These are phyloP conservation scores for Gortyna flavago DNA, from an alignment of 2,888 invertebrate genomes.

Conservation along the genomic window DNA sequence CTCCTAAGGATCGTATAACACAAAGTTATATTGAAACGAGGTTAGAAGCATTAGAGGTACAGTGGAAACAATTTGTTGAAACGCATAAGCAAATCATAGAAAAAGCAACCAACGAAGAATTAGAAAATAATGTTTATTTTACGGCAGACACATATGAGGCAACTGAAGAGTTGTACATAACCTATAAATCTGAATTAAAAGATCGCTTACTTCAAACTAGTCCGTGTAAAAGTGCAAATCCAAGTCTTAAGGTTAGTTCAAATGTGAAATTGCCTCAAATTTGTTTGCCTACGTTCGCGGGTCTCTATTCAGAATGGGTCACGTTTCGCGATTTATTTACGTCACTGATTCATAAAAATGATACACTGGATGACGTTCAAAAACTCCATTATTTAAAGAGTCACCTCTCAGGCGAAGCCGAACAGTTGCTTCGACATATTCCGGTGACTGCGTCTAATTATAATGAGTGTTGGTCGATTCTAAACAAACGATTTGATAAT, in stretches of 20 bases:
- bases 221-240: neutral
- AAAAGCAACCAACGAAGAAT: neutral
- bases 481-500: conserved; percentile 4
- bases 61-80: conserved; percentile 3
- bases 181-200: neutral
- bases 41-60: neutral
- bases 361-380: too few species aligned
- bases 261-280: neutral
- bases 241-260: neutral
- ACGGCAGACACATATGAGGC: neutral
- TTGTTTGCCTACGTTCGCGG: neutral
- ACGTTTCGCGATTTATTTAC: neutral
- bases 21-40: neutral
- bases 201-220: neutral
- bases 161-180: neutral
- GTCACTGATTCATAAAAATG: neutral
- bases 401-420: neutral
- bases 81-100: neutral
- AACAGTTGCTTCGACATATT: neutral
- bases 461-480: conserved; percentile 1
- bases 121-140: neutral
- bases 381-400: neutral
- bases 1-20: neutral
- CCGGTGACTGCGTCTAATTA: conserved; percentile 6
- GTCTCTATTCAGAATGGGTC: neutral